Evolutionary conservation across 2,888 invertebrate genomes (phyloP).

Genomic region (Conus canariensis): DNA sequence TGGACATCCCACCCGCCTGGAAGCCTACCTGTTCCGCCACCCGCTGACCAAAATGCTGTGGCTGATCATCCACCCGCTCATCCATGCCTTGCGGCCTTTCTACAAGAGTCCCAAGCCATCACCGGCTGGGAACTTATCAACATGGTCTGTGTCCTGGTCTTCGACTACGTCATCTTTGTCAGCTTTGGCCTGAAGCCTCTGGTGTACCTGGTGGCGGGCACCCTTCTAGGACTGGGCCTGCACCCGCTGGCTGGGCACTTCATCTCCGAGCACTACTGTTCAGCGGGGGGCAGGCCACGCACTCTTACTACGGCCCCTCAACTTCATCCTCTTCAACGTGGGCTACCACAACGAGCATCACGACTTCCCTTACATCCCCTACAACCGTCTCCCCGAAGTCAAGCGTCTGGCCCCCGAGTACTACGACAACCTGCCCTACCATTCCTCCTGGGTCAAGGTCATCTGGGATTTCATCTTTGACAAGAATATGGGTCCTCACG

Average conservation of each 20-base stretch:
- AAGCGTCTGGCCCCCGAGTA: constrained; percentile 88
- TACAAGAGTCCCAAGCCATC: constrained; percentile 75
- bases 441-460: constrained; percentile 95
- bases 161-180: constrained; percentile 67
- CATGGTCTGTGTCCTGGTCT: constrained; percentile 65
- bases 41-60: constrained; percentile 76
- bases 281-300: constrained; percentile 74
- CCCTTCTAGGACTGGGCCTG: constrained; percentile 74
- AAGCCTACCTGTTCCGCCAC: constrained; percentile 74
- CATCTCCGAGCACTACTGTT: constrained; percentile 78
- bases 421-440: constrained; percentile 95
- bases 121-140: constrained; percentile 75
- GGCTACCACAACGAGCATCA: constrained; percentile 79
- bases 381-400: constrained; percentile 74
- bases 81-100: constrained; percentile 76
- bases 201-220: constrained; percentile 72
- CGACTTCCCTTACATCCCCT: constrained; percentile 79
- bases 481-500: constrained; percentile 97
- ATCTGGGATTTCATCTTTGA: constrained; percentile 97
- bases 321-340: constrained; percentile 77
- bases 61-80: constrained; percentile 73
- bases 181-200: constrained; percentile 72
- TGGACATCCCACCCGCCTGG: constrained; percentile 76
- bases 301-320: constrained; percentile 78
- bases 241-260: constrained; percentile 78